A percentile compares a stretch with the other conserved stretches of the same genome.
These are phyloP conservation scores for Thaumatotibia leucotreta DNA, from an alignment of 1,140 invertebrate species.

Conservation along the genomic window DNA sequence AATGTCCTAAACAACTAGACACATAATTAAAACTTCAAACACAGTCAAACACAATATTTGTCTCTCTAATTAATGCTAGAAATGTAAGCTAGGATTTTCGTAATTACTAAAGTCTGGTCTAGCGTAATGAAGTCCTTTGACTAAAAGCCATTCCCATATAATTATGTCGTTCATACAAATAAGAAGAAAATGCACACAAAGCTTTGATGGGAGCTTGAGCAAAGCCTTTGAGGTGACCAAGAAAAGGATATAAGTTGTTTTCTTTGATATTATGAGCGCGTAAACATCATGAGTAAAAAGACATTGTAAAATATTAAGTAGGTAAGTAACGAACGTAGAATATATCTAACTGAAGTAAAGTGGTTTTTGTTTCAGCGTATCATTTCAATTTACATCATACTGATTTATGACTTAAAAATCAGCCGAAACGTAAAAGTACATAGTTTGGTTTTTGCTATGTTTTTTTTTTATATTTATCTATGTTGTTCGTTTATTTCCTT, in stretches of 20 bases:
- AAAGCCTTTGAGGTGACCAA: neutral
- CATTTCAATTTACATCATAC: too few species aligned
- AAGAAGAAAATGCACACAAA: neutral
- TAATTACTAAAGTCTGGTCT: neutral
- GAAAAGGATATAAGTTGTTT: neutral
- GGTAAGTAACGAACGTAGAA: too few species aligned
- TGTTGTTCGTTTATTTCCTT: too few species aligned
- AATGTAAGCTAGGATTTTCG: neutral
- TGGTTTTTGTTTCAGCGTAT: too few species aligned
- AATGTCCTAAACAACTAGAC: too few species aligned
- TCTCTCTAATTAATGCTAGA: neutral
- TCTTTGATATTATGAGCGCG: neutral
- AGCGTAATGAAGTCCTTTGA: neutral
- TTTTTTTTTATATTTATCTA: too few species aligned
- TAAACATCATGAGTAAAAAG: neutral
- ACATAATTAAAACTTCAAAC: neutral
- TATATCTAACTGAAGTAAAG: too few species aligned
- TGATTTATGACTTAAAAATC: too few species aligned
- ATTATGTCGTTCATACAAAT: neutral
- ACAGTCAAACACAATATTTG: neutral
- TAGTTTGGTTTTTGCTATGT: too few species aligned
- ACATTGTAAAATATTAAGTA: neutral
- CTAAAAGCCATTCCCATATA: neutral
- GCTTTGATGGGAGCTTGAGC: neutral
- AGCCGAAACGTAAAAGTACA: too few species aligned